Evolutionary conservation across 2,888 invertebrate genomes (phyloP).

Genomic region (Hypolimnas misippus): DNA sequence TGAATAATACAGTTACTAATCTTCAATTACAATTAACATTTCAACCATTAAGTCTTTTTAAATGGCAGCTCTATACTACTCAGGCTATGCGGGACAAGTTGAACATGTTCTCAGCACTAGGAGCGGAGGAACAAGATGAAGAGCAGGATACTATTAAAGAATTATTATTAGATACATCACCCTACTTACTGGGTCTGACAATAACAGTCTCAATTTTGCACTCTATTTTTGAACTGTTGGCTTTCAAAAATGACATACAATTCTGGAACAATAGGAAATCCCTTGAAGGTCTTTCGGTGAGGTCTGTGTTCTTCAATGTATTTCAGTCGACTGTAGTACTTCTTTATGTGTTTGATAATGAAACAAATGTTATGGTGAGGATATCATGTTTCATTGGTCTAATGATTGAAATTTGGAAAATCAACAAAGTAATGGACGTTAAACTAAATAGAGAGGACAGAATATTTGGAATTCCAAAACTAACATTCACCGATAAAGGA

Average conservation of each 20-base stretch:
- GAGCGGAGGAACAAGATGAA: constrained; percentile 91
- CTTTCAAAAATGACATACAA: constrained; percentile 99
- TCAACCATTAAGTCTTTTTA: constrained; percentile 97
- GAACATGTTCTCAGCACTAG: constrained; percentile 86
- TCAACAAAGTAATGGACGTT: constrained; percentile 95
- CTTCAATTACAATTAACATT: constrained; percentile 89
- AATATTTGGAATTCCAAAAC: constrained; percentile 91
- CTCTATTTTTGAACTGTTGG: constrained; percentile 98
- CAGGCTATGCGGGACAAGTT: constrained; percentile 97
- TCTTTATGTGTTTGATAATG: constrained; percentile 98
- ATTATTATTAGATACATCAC: constrained; percentile 97
- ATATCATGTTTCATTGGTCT: constrained; percentile 97
- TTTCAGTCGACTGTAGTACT: constrained; percentile 98
- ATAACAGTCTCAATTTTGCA: constrained; percentile 96
- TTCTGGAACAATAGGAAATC: constrained; percentile 99
- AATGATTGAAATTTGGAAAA: constrained; percentile 99
- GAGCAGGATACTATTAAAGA: constrained; percentile 96
- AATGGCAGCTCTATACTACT: constrained; percentile 99
- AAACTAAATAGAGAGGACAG: constrained; percentile 89
- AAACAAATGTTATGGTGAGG: constrained; percentile 97
- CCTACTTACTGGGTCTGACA: constrained; percentile 96
- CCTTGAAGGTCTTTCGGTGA: constrained; percentile 97
- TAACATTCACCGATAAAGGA: constrained; percentile 95
- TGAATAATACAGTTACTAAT: constrained; percentile 92
- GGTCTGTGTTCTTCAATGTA: constrained; percentile 99